phyloP scores from a whole-genome alignment of 2,113 vertebrate genomes.

The Muscicapa adusta region DNA sequence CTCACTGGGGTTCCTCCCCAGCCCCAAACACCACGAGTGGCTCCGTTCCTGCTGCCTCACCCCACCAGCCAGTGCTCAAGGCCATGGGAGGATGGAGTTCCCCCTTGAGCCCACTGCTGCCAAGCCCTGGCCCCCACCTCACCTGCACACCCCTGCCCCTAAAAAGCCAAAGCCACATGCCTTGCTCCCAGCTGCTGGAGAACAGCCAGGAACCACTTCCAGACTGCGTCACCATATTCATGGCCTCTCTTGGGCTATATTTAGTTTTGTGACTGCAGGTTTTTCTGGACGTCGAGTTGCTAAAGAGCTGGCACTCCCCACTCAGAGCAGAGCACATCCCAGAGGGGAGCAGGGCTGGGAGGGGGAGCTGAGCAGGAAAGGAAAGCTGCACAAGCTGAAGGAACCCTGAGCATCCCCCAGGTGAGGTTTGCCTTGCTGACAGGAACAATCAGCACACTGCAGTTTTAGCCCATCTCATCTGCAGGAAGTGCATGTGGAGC shows the following conservation, averaged over 20 bases:
- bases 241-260: conserved; percentile 32
- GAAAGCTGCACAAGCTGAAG: not conserved
- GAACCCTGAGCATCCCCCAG: not conserved
- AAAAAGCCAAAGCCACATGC: not conserved
- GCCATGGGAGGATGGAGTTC: not conserved
- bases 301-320: not conserved
- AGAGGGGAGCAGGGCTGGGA: not conserved
- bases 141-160: not conserved
- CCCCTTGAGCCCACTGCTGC: not conserved
- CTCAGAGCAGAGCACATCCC: not conserved
- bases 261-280: conserved; percentile 54
- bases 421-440: not conserved
- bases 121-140: not conserved
- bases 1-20: not conserved
- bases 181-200: conserved; percentile 18
- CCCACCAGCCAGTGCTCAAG: accelerated
- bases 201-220: conserved; percentile 36
- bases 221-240: conserved; percentile 8
- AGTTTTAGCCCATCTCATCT: not conserved
- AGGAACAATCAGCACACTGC: accelerated
- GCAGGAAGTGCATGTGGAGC: not conserved
- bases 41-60: not conserved
- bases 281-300: conserved; percentile 9
- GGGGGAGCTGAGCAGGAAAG: not conserved
- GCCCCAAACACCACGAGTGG: accelerated